Conservation (phyloP, 2,797 vertebrate species). For the Fistularia tabacaria region DNA sequence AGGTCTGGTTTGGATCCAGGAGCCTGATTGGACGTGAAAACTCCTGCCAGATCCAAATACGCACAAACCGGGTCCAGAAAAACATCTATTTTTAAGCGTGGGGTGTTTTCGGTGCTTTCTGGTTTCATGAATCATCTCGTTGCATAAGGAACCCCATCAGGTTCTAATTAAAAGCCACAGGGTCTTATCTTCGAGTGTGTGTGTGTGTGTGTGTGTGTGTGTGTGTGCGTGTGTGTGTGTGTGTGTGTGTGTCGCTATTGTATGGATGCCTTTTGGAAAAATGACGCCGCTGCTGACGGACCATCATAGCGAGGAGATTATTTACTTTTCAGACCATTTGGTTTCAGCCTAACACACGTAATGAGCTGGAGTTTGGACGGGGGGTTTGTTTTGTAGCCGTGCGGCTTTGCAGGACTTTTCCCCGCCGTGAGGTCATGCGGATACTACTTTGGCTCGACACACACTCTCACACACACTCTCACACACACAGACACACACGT, state of each 20-base stretch:
- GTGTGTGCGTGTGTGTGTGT: neutral
- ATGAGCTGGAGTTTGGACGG: constrained; percentile 37
- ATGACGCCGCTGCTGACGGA: constrained; percentile 18
- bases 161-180: constrained; percentile 4
- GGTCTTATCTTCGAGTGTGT: neutral
- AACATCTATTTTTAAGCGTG: too few relatives aligned
- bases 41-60: too few relatives aligned
- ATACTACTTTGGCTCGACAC: constrained; percentile 8
- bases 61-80: too few relatives aligned
- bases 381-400: constrained; percentile 34
- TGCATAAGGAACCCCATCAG: too few relatives aligned
- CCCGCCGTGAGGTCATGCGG: constrained; percentile 23
- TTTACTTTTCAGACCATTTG: constrained; percentile 58
- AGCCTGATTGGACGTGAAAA: too few relatives aligned
- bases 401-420: constrained; percentile 23
- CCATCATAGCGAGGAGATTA: constrained; percentile 48
- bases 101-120: too few relatives aligned
- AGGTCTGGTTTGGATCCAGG: too few relatives aligned
- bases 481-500: too few relatives aligned
- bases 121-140: neutral
- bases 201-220: constrained; percentile 4
- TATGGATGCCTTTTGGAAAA: neutral
- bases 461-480: too few relatives aligned
- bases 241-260: neutral
- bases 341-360: constrained; percentile 46